Evolutionary conservation across 2,797 vertebrate genomes (phyloP), one percentile per base, ranked within the genome.

Genomic region (Siniperca undulata): DNA sequence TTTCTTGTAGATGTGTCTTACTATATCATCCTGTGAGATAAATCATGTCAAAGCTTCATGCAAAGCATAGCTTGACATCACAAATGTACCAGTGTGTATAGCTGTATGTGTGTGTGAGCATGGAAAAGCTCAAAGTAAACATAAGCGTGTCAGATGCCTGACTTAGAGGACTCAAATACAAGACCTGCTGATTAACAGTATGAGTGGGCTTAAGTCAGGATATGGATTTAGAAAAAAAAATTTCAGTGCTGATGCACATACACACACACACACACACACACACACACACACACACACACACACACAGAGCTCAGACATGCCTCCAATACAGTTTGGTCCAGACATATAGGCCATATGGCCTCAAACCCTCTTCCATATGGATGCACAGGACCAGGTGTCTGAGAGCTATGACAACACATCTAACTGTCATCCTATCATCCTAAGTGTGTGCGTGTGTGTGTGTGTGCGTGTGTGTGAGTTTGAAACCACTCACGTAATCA

Each of bases 311-410:
- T 79, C 81, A 83, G 64, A 89, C 69, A 52, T 78, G 53, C 38
- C 58, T 82, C 50, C 53, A 58, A 36, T 52, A 77, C 61, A 71
- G 78, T 85, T 88, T 82, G 79, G 70, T 67, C 64, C 22, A 77
- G 74, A 74, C 76, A 66, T 84, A 81, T 78, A 86, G 53, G 74
- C 86, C 94, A 95, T 94, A 93, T 95, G 93, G 86, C 72, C 55
- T 53, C 19, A 48, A 71, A 74, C 34, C 64, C 73, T 46, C 70
- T 24, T 81, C 91, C 92, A 91, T 90, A 92, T 91, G 91, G 91
- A 88, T 59, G 17, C 68, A 76, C 44, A 72, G 22, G 58, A 74
- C 72, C 89, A 92, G 86, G 87, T 89, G 90, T 92, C 85, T 73
- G 48, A 79, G 75, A 75, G 60, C 82, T 68, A 71, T 84, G 82